Evolutionary conservation across 2,797 vertebrate genomes (phyloP).

Genomic region (Melanotaenia nigrans): DNA sequence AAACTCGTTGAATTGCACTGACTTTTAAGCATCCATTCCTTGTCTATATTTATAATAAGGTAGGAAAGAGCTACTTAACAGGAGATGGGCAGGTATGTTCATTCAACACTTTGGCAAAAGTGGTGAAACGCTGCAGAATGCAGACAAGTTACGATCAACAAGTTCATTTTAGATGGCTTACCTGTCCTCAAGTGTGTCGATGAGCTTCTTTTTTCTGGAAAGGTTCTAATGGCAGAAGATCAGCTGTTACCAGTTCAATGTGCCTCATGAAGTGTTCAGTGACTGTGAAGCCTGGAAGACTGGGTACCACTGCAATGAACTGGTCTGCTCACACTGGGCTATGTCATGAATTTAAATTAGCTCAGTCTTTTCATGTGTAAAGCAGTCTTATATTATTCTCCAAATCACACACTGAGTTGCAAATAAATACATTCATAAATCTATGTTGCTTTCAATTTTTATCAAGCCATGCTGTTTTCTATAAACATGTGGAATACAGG

Average conservation of each 20-base stretch:
- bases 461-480: background rate
- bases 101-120: slow-evolving; percentile 9
- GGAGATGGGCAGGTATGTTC: background rate
- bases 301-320: slow-evolving; percentile 21
- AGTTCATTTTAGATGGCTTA: slow-evolving; percentile 55
- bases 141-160: background rate
- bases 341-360: slow-evolving; percentile 87
- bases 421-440: slow-evolving; percentile 5
- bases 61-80: background rate
- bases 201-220: slow-evolving; percentile 11
- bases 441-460: background rate
- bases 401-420: slow-evolving; percentile 16
- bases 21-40: background rate
- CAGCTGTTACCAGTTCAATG: background rate
- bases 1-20: background rate
- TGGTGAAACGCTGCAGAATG: background rate
- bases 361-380: slow-evolving; percentile 84
- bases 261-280: slow-evolving; percentile 3
- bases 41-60: background rate
- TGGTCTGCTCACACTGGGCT: slow-evolving; percentile 33
- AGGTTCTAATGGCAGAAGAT: background rate
- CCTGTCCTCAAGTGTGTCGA: slow-evolving; percentile 63
- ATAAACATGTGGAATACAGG: background rate
- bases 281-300: slow-evolving; percentile 29
- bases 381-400: slow-evolving; percentile 53